These are phyloP conservation scores for Nephrotoma appendiculata DNA, from an alignment of 2,888 invertebrate genomes.

Conservation along the genomic window DNA sequence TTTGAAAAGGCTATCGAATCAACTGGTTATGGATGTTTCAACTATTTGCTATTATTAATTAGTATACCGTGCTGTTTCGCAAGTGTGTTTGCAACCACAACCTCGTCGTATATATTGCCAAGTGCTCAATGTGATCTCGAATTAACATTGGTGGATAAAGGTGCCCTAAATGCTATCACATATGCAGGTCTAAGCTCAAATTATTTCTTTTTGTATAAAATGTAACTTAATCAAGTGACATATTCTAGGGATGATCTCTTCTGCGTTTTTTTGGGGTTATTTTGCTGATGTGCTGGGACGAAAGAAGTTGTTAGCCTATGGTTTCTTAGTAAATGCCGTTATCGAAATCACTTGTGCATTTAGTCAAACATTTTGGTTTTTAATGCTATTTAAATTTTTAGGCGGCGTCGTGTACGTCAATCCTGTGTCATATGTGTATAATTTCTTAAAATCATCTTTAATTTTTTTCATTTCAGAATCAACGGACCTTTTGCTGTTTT, in stretches of 20 bases:
- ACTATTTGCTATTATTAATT: constrained; percentile 43
- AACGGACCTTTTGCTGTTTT: constrained; percentile 61
- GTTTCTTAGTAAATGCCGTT: constrained; percentile 46
- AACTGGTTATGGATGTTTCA: constrained; percentile 56
- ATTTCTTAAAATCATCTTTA: background rate
- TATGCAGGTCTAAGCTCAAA: constrained; percentile 43
- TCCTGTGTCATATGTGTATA: background rate
- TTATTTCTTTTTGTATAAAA: background rate
- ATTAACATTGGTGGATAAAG: constrained; percentile 52
- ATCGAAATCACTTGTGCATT: constrained; percentile 48
- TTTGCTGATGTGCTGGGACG: constrained; percentile 60
- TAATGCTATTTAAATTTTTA: constrained; percentile 55
- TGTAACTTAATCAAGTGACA: background rate
- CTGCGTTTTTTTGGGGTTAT: constrained; percentile 64
- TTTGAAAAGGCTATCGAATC: constrained; percentile 57
- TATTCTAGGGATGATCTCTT: constrained; percentile 54
- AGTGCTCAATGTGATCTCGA: constrained; percentile 60
- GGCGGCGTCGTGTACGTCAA: constrained; percentile 60
- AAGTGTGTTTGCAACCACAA: constrained; percentile 54
- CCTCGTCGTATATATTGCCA: constrained; percentile 58
- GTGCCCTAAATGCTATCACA: constrained; percentile 51
- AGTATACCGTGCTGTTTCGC: constrained; percentile 50
- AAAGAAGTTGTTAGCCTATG: constrained; percentile 48
- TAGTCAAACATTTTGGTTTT: constrained; percentile 48
- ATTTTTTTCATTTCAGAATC: constrained; percentile 28